Evolutionary conservation across 2,888 invertebrate genomes (phyloP).

Genomic region (Schrankia costaestrigalis): DNA sequence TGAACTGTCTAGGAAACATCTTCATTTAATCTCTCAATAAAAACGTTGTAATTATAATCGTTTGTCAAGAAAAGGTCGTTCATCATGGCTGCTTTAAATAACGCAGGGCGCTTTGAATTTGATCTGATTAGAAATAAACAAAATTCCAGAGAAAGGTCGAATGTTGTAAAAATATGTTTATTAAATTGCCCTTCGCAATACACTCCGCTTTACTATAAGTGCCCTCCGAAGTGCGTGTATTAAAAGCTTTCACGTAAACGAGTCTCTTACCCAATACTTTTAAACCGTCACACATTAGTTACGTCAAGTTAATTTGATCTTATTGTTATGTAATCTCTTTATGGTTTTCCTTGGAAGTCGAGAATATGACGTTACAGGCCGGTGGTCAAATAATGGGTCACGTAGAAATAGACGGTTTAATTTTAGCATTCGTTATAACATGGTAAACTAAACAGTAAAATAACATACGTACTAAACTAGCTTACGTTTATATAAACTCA

Average conservation of each 20-base stretch:
- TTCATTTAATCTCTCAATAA: too few species aligned
- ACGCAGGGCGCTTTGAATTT: constrained; percentile 18
- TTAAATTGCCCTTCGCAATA: constrained; percentile 36
- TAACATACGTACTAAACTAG: constrained; percentile 34
- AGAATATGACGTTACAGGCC: constrained; percentile 44
- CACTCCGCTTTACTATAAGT: constrained; percentile 38
- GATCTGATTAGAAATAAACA: constrained; percentile 28
- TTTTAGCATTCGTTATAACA: constrained; percentile 65
- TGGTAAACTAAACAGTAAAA: constrained; percentile 41
- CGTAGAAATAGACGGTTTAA: constrained; percentile 61
- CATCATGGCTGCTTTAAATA: constrained; percentile 15
- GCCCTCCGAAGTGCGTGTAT: constrained; percentile 41
- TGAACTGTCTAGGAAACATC: constrained; percentile 60
- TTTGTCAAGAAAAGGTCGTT: constrained; percentile 20
- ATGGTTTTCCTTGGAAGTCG: constrained; percentile 58
- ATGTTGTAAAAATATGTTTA: constrained; percentile 33
- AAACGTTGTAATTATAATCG: constrained; percentile 28
- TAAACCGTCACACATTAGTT: constrained; percentile 38
- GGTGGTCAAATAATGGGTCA: constrained; percentile 66
- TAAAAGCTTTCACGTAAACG: constrained; percentile 57
- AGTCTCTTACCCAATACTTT: constrained; percentile 48
- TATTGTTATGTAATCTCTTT: constrained; percentile 64
- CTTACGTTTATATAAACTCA: constrained; percentile 1
- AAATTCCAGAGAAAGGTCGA: constrained; percentile 28
- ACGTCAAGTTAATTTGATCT: constrained; percentile 39